phyloP scores from a whole-genome alignment of 2,888 invertebrate species.

The Homarus gammarus region DNA sequence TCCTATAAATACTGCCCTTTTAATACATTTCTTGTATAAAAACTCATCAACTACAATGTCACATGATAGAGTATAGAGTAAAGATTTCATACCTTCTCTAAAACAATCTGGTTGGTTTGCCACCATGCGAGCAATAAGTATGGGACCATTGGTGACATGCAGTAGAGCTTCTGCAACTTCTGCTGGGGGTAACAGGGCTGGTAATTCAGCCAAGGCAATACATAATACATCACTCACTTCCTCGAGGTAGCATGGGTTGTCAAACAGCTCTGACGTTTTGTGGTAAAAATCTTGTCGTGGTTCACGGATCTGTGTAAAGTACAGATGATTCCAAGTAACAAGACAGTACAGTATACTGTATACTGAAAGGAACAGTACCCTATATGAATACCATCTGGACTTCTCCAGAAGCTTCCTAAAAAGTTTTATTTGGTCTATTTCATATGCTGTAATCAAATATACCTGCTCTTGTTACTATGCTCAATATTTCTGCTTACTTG shows the following conservation, averaged over 20 bases:
- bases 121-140: constrained; percentile 93
- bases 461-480: too few species aligned
- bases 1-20: neutral
- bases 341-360: too few species aligned
- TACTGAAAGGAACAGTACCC: too few species aligned
- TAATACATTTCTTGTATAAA: neutral
- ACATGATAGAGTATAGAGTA: too few species aligned
- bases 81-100: constrained; percentile 88
- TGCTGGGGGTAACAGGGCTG: constrained; percentile 84
- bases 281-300: constrained; percentile 79
- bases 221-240: constrained; percentile 97
- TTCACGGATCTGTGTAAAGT: constrained; percentile 79
- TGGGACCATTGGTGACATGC: constrained; percentile 92
- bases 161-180: constrained; percentile 88
- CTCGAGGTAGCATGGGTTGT: constrained; percentile 95
- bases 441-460: too few species aligned
- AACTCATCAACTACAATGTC: neutral
- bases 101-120: constrained; percentile 97
- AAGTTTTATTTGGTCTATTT: too few species aligned
- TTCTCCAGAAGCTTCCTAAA: too few species aligned
- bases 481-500: too few species aligned
- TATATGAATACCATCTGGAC: too few species aligned
- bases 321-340: too few species aligned
- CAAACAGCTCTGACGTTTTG: constrained; percentile 90
- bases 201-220: constrained; percentile 94